Evolutionary conservation across 2,888 invertebrate species (phyloP), one percentile per base, ranked within the genome.

Genomic region (Helleia helle): DNA sequence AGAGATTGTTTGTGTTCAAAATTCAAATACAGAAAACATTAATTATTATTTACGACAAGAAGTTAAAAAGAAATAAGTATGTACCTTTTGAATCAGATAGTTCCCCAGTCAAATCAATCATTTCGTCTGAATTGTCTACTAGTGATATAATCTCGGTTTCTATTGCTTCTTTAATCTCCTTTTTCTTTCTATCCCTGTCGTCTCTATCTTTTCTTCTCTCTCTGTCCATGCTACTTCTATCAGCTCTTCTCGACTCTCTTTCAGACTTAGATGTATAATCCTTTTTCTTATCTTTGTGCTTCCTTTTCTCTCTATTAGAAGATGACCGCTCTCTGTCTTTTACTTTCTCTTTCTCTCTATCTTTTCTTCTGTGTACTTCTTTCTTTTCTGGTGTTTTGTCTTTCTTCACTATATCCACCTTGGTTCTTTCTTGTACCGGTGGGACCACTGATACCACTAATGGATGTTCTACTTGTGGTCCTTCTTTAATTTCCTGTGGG

Each of bases 31-130:
- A n/a, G n/a, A n/a, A n/a, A n/a, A n/a, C n/a, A n/a, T n/a, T n/a
- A n/a, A n/a, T n/a, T n/a, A n/a, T n/a, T n/a, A n/a, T n/a, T n/a
- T n/a, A n/a, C n/a, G n/a, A n/a, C n/a, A n/a, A n/a, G n/a, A n/a
- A n/a, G n/a, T n/a, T n/a, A n/a, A n/a, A n/a, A n/a, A n/a, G n/a
- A n/a, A n/a, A n/a, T n/a, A n/a, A n/a, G n/a, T 50, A n/a, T n/a
- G 55, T 43, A 83, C 83, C 74, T 68, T 76, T 85, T 7, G 80
- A 72, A 60, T 87, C 87, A 0, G 84, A 71, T 24, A 62, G 62
- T 12, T 88, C 88, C 2, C 86, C 87, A 0, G 88, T 88, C 51
- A 89, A 66, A 62, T 88, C 88, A 29, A 89, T 88, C 63, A 88
- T 74, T 51, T 88, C 89, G 50, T 81, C 72, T 0, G 74, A 71